These are phyloP conservation scores for Drosophila merina DNA, from an alignment of 2,888 invertebrate species.

Conservation along the genomic window DNA sequence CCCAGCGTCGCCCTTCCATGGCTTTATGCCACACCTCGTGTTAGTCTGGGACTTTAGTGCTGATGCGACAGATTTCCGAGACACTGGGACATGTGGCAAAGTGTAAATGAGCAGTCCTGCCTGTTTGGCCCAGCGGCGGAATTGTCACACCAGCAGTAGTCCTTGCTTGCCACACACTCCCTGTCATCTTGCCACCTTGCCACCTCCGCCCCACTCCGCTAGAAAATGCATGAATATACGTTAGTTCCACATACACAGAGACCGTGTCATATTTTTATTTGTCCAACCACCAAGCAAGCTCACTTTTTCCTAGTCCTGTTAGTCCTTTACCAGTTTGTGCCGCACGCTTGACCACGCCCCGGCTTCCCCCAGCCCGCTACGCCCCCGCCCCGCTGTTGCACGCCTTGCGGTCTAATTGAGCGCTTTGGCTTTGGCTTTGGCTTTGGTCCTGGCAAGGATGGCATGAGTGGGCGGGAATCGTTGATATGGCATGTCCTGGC, in stretches of 20 bases:
- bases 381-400: constrained; percentile 1
- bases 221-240: constrained; percentile 48
- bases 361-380: neutral
- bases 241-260: constrained; percentile 26
- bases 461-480: neutral
- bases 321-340: neutral
- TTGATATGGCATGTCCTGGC: constrained; percentile 7
- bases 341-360: constrained; percentile 1
- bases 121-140: constrained; percentile 62
- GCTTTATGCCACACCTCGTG: constrained; percentile 1
- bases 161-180: constrained; percentile 3
- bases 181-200: neutral
- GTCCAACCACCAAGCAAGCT: constrained; percentile 6
- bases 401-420: constrained; percentile 45
- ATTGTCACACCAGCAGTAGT: constrained; percentile 65
- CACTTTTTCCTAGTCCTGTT: neutral
- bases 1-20: neutral
- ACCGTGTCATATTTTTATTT: constrained; percentile 70
- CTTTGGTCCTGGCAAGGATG: neutral
- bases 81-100: constrained; percentile 58
- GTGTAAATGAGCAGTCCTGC: constrained; percentile 78
- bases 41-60: constrained; percentile 56
- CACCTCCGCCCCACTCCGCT: constrained; percentile 5
- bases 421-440: constrained; percentile 38
- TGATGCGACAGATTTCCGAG: constrained; percentile 72